These are phyloP conservation scores for Triops longicaudatus DNA, from an alignment of 1,140 invertebrate species.

Conservation along the genomic window DNA sequence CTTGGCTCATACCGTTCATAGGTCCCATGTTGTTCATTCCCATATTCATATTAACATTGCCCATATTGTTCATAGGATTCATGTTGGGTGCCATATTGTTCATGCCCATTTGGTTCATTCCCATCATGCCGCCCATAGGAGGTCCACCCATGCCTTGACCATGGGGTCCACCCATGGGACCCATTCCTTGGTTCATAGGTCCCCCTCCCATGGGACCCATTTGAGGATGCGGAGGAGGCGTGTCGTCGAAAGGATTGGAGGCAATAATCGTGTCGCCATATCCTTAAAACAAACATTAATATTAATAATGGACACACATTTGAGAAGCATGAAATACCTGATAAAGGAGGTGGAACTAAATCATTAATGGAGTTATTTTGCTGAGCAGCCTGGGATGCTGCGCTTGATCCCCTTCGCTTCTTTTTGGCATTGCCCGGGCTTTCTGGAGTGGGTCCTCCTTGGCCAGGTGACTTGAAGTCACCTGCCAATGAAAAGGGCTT, in stretches of 20 bases:
- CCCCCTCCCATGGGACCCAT: constrained; percentile 35
- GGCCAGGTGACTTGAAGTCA: constrained; percentile 46
- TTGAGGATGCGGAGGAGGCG: constrained; percentile 51
- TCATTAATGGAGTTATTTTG: constrained; percentile 54
- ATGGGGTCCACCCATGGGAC: constrained; percentile 36
- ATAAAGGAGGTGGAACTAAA: constrained; percentile 67
- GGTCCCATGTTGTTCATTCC: constrained; percentile 30
- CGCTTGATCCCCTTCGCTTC: constrained; percentile 45
- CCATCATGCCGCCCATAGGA: constrained; percentile 43
- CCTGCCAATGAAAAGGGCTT: constrained; percentile 39
- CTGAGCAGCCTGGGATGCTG: constrained; percentile 41
- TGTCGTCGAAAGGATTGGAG: constrained; percentile 92
- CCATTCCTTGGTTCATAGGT: constrained; percentile 40
- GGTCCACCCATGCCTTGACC: constrained; percentile 53
- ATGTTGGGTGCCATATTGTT: constrained; percentile 31
- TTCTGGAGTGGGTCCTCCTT: constrained; percentile 38
- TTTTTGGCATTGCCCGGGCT: constrained; percentile 51
- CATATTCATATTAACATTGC: constrained; percentile 36
- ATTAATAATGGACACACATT: constrained; percentile 17
- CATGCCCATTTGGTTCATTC: constrained; percentile 32
- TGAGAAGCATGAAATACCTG: constrained; percentile 42
- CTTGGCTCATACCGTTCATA: constrained; percentile 27
- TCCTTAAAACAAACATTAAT: constrained; percentile 37
- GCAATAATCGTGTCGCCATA: constrained; percentile 89
- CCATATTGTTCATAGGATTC: constrained; percentile 32